These are phyloP conservation scores for Noctua janthina DNA, from an alignment of 2,888 invertebrate species.

Conservation along the genomic window DNA sequence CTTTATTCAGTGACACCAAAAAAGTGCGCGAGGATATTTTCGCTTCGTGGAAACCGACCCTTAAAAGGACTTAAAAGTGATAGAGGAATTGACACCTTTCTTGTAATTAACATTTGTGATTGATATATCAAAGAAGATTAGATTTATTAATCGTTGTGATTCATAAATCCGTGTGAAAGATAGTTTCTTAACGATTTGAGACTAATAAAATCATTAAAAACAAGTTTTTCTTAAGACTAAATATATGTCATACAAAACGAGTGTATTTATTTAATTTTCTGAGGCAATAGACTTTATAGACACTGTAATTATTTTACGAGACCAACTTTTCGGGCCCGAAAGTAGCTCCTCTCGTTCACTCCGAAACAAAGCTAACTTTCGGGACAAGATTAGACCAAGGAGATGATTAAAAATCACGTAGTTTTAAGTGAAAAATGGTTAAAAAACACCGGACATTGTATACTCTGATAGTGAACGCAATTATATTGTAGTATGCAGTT, in stretches of 20 bases:
- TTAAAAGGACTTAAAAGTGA: slow-evolving; percentile 13
- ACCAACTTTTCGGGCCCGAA: slow-evolving; percentile 15
- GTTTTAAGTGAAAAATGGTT: slow-evolving; percentile 48
- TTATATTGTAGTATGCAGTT: slow-evolving; percentile 51
- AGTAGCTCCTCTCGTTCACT: neutral
- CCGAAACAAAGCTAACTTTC: neutral
- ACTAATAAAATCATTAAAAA: slow-evolving; percentile 25
- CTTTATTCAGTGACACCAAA: neutral
- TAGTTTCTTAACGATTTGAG: slow-evolving; percentile 29
- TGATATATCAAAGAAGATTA: slow-evolving; percentile 57
- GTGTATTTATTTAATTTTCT: slow-evolving; percentile 35
- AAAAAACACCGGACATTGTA: slow-evolving; percentile 37
- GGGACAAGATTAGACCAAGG: slow-evolving; percentile 14
- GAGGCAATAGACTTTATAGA: neutral
- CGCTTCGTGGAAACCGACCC: neutral
- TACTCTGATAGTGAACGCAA: slow-evolving; percentile 46
- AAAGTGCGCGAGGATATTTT: neutral
- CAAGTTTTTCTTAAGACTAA: slow-evolving; percentile 13
- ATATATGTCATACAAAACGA: slow-evolving; percentile 13
- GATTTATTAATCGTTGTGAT: slow-evolving; percentile 41
- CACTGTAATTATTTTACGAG: slow-evolving; percentile 16
- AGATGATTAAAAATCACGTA: slow-evolving; percentile 46
- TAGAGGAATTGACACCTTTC: slow-evolving; percentile 41
- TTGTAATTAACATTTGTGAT: slow-evolving; percentile 52
- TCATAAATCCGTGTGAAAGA: slow-evolving; percentile 30